These are phyloP conservation scores for Glossophaga mutica DNA, from an alignment of 2,797 vertebrate genomes.

Conservation along the genomic window DNA sequence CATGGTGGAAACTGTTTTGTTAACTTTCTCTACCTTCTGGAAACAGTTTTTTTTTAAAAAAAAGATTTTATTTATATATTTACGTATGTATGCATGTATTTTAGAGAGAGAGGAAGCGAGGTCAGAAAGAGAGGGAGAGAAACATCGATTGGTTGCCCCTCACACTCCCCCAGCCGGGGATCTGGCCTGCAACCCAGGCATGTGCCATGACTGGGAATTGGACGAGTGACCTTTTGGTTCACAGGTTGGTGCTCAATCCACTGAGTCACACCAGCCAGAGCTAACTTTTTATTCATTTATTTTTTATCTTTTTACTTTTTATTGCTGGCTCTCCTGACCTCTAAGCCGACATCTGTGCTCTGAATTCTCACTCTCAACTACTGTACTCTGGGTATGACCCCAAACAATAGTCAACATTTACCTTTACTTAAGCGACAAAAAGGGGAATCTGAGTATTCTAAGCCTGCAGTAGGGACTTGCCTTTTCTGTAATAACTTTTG, in stretches of 20 bases:
- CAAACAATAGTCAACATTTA: neutral
- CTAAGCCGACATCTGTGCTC: neutral
- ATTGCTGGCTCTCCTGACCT: neutral
- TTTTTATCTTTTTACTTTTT: neutral
- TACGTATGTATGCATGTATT: neutral
- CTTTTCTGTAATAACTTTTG: neutral
- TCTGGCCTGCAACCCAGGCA: neutral
- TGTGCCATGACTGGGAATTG: neutral
- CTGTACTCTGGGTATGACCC: neutral
- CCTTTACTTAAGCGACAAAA: neutral
- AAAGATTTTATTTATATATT: too few relatives aligned
- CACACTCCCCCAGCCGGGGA: neutral
- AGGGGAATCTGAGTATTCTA: neutral
- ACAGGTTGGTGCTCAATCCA: neutral
- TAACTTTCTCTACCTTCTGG: neutral
- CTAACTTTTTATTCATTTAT: neutral
- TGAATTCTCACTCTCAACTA: neutral
- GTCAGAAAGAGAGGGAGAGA: neutral
- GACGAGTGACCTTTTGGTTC: rapidly evolving
- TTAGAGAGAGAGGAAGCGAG: neutral
- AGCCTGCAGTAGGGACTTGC: neutral
- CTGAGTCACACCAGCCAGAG: too few relatives aligned
- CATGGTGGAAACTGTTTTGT: neutral
- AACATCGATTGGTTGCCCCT: neutral
- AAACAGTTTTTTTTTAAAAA: neutral